These are phyloP conservation scores for Pachyuromys duprasi DNA, from an alignment of 2,797 vertebrate genomes.

Conservation along the genomic window DNA sequence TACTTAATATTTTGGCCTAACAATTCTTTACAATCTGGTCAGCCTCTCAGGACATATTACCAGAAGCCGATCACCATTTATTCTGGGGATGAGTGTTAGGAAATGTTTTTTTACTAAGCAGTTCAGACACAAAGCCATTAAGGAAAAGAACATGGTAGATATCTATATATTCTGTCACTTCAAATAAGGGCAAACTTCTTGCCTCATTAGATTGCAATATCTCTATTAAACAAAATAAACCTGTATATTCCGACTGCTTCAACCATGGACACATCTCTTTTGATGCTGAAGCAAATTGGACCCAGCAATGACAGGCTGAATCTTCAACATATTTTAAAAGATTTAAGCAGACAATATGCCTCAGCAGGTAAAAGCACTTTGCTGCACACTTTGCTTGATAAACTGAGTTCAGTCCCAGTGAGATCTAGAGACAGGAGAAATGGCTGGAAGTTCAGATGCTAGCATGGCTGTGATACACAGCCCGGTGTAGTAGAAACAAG, in stretches of 20 bases:
- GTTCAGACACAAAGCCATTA: slow-evolving; percentile 20
- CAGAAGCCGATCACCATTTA: slow-evolving; percentile 31
- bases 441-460: neutral
- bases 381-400: neutral
- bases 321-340: neutral
- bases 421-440: neutral
- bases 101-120: slow-evolving; percentile 20
- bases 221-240: slow-evolving; percentile 11
- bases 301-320: neutral
- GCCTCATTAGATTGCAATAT: slow-evolving; percentile 18
- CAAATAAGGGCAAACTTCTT: slow-evolving; percentile 43
- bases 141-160: neutral
- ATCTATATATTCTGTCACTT: neutral
- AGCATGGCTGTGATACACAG: neutral
- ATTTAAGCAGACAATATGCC: neutral
- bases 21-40: neutral
- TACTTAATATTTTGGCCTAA: slow-evolving; percentile 2
- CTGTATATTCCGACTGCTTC: neutral
- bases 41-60: neutral
- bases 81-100: neutral
- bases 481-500: neutral
- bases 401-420: neutral
- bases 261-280: neutral
- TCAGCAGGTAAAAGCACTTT: neutral
- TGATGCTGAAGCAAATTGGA: neutral